Conservation (phyloP, 2,888 invertebrate species). For the Exephanes ischioxanthus region DNA sequence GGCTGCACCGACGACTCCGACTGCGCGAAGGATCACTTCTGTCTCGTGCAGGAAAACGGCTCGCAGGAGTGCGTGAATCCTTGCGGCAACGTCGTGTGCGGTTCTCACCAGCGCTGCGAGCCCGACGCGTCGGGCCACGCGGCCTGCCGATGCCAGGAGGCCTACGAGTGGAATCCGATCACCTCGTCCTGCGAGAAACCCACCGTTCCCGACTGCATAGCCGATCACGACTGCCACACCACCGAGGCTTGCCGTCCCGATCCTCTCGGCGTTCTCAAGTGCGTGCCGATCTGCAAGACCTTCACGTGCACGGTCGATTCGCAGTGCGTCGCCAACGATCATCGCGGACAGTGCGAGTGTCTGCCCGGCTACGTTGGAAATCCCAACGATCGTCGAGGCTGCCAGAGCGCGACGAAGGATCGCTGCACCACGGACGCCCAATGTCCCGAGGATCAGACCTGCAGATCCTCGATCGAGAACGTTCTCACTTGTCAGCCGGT, state of each 20-base stretch:
- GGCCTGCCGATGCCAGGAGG: slow-evolving; percentile 92
- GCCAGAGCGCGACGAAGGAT: slow-evolving; percentile 90
- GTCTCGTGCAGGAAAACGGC: slow-evolving; percentile 88
- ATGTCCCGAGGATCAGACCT: slow-evolving; percentile 93
- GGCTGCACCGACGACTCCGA: slow-evolving; percentile 89
- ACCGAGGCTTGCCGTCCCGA: slow-evolving; percentile 93
- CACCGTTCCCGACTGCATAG: slow-evolving; percentile 92
- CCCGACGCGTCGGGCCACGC: slow-evolving; percentile 89
- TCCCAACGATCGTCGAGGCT: slow-evolving; percentile 96
- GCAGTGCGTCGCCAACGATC: slow-evolving; percentile 90
- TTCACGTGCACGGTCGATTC: slow-evolving; percentile 95
- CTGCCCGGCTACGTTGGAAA: slow-evolving; percentile 94
- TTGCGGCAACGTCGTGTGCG: slow-evolving; percentile 93
- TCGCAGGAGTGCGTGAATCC: slow-evolving; percentile 91
- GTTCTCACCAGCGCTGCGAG: slow-evolving; percentile 92
- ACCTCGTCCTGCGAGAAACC: slow-evolving; percentile 94
- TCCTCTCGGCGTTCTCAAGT: slow-evolving; percentile 93
- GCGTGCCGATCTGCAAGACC: slow-evolving; percentile 91
- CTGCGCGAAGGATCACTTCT: slow-evolving; percentile 90
- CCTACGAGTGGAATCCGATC: slow-evolving; percentile 94
- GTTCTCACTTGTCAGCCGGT: slow-evolving; percentile 91
- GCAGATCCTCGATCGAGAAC: slow-evolving; percentile 87
- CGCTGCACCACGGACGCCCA: slow-evolving; percentile 93
- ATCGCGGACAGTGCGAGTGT: slow-evolving; percentile 94
- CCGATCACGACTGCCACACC: slow-evolving; percentile 90